Base-by-base conservation (phyloP, 2,113 vertebrate species). In the Rallus limicola region DNA sequence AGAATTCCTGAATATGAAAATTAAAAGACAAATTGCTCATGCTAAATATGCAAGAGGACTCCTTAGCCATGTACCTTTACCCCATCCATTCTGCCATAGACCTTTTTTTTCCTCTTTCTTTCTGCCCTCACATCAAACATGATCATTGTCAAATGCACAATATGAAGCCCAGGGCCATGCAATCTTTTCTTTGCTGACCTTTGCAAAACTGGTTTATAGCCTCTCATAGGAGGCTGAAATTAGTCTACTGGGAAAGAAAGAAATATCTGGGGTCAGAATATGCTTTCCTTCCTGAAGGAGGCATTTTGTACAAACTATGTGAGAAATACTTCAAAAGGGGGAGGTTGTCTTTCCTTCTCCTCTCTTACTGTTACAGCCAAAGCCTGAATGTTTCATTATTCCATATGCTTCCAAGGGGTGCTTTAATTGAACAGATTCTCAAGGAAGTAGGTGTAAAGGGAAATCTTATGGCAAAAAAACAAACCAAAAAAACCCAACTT, bases 201-300 rank as follows among this genome's bases (percentile, higher is more conserved):
- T 94, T 93, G 52, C 46, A 88, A 93, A 95, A 83, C 17, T 75
- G 38, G 42, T 86, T 91, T 88, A 50, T 23, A 86, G 40, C 33
- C 55, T 90, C 59, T 88, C n/a, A 24, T 1, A 63, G 36, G 36
- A 95, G 28, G 63, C 40, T 56, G 68, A 86, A 94, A 86, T 81
- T 80, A 44, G 46, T 52, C 79, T 89, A 26, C 28, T 42, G 76
- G 50, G 46, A 59, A 67, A 88, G 8, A 58, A 14, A 46, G 38
- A 92, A 74, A 56, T 93, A 88, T 80, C 38, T 55, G 78, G 40
- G 21, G 19, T 67, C n/a, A 59, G 55, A 80, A 90, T 34, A 88
- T 2, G 5, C 13, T 52, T 56, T 60, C 21, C 19, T 67, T 85
- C 68, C 67, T 48, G 31, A 67, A 92, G 46, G 87, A 95, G 65